phyloP scores from a whole-genome alignment of 2,113 vertebrate species.

The Pelobates fuscus region DNA sequence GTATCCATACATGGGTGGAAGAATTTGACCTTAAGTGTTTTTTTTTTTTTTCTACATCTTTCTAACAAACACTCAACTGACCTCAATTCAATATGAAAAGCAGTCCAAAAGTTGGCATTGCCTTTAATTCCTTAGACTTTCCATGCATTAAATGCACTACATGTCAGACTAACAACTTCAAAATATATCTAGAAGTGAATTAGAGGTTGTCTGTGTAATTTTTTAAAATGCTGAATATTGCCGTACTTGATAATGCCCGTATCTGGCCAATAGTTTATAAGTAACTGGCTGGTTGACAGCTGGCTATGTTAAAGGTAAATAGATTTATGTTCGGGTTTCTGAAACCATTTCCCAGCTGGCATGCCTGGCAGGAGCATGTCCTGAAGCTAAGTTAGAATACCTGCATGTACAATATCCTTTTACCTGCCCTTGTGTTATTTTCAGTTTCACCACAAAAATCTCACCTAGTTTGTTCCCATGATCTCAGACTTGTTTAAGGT shows the following conservation, averaged over 20 bases:
- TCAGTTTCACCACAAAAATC: background rate
- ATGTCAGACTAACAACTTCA: too few species aligned
- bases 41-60: too few species aligned
- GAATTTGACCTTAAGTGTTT: too few species aligned
- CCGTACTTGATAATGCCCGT: too few species aligned
- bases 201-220: background rate
- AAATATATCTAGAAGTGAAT: too few species aligned
- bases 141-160: too few species aligned
- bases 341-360: slow-evolving; percentile 34
- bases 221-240: slow-evolving; percentile 19
- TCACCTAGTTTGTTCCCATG: background rate
- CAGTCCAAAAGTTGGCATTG: too few species aligned
- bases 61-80: too few species aligned
- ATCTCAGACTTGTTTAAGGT: background rate
- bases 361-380: slow-evolving; percentile 5
- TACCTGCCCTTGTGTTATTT: slow-evolving; percentile 11
- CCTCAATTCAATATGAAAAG: too few species aligned
- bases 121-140: too few species aligned
- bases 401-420: slow-evolving; percentile 14
- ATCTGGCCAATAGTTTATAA: slow-evolving; percentile 33
- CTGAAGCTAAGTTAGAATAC: slow-evolving; percentile 17
- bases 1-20: too few species aligned
- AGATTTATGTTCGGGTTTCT: slow-evolving; percentile 34
- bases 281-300: slow-evolving; percentile 40
- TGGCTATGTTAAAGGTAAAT: slow-evolving; percentile 42